phyloP scores from a whole-genome alignment of 2,888 invertebrate species.

The Rapana venosa region DNA sequence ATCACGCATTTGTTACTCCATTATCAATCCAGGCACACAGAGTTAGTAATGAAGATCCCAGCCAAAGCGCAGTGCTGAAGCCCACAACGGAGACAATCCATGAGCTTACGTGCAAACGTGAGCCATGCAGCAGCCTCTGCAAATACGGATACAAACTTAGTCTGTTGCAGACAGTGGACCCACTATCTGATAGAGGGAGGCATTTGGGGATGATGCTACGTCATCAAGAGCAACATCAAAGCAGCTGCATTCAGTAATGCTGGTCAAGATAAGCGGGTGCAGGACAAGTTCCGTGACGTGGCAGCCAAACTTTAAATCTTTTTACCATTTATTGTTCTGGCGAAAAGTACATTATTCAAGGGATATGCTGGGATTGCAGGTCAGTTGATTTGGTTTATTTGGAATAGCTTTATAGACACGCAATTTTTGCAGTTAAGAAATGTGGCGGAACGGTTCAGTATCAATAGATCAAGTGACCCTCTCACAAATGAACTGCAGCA shows the following conservation, averaged over 20 bases:
- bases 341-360: too few relatives aligned
- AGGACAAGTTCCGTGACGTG: background rate
- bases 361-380: too few relatives aligned
- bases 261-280: constrained; percentile 38
- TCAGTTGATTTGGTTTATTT: too few relatives aligned
- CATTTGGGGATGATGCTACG: constrained; percentile 46
- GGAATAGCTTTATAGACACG: too few relatives aligned
- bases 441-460: too few relatives aligned
- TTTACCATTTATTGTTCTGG: too few relatives aligned
- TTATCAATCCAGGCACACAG: constrained; percentile 46
- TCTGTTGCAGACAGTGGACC: constrained; percentile 52
- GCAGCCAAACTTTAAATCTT: too few relatives aligned
- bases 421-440: too few relatives aligned
- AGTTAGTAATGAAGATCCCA: constrained; percentile 24
- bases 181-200: constrained; percentile 49
- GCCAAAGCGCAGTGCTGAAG: constrained; percentile 31
- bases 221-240: constrained; percentile 52
- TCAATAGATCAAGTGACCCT: too few relatives aligned
- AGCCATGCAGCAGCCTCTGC: constrained; percentile 20
- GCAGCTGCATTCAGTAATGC: constrained; percentile 30
- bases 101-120: constrained; percentile 40
- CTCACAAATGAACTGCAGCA: too few relatives aligned
- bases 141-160: constrained; percentile 47
- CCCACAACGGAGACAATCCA: constrained; percentile 49
- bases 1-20: constrained; percentile 44